Conservation (phyloP, 2,113 vertebrate genomes). For the Mirza zaza region DNA sequence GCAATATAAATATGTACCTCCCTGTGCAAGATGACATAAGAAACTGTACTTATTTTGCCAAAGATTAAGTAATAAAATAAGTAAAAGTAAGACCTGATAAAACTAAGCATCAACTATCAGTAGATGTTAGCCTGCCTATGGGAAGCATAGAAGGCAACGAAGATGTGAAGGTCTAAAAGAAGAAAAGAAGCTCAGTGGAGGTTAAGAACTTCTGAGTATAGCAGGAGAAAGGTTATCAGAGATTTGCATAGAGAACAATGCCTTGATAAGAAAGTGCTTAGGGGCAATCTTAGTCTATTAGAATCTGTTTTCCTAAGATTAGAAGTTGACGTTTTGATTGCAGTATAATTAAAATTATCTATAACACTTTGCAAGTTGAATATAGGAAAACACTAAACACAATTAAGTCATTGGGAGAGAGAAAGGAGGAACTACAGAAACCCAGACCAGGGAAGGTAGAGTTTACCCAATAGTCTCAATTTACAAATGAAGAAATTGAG, state of each 20-base stretch:
- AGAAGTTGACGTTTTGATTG: conserved; percentile 43
- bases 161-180: background rate
- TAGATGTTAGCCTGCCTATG: background rate
- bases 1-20: background rate
- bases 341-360: conserved; percentile 55
- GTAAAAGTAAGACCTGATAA: background rate
- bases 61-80: background rate
- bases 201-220: background rate
- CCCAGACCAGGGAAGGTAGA: background rate
- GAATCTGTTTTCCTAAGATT: conserved; percentile 56
- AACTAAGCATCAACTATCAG: background rate
- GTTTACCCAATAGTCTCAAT: background rate
- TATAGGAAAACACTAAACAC: conserved; percentile 15
- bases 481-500: conserved; percentile 42
- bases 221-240: conserved; percentile 32
- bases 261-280: conserved; percentile 40
- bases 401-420: background rate
- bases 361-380: background rate
- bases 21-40: background rate
- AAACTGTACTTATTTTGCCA: background rate
- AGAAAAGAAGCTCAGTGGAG: background rate
- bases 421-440: background rate
- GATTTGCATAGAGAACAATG: conserved; percentile 21
- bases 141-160: conserved; percentile 2
- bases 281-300: conserved; percentile 4